Conservation (phyloP, 2,113 vertebrate genomes). For the Sturnira hondurensis region DNA sequence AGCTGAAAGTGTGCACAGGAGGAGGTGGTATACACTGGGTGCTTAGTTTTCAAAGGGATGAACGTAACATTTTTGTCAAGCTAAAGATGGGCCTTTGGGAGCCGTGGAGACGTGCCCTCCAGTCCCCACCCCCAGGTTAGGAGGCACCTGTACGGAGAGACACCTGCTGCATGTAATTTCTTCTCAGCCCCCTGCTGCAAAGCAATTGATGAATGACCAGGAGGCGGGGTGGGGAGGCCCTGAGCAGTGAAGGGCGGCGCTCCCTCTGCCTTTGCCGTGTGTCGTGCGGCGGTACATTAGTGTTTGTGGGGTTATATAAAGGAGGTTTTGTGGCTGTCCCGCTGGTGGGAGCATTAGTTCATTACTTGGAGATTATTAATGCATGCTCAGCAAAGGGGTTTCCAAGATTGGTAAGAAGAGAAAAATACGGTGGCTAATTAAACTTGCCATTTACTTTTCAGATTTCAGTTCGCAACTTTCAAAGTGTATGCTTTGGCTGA, state of each 20-base stretch:
- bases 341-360: constrained; percentile 47
- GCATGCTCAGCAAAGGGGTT: not conserved
- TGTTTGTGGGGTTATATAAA: constrained; percentile 44
- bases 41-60: constrained; percentile 44
- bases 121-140: not conserved
- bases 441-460: not conserved
- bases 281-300: not conserved
- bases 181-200: not conserved
- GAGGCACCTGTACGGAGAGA: not conserved
- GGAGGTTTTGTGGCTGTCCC: constrained; percentile 1
- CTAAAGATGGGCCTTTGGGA: constrained; percentile 17
- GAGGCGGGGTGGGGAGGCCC: not conserved
- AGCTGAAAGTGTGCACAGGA: not conserved
- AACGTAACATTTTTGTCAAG: constrained; percentile 46
- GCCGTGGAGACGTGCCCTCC: not conserved
- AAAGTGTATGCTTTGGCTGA: not conserved
- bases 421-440: not conserved
- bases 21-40: not conserved
- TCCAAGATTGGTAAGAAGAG: constrained; percentile 5
- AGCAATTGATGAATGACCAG: not conserved
- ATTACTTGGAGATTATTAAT: constrained; percentile 44
- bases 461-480: not conserved
- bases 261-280: not conserved
- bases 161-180: not conserved
- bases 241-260: not conserved